phyloP scores from a whole-genome alignment of 2,888 invertebrate genomes.

The Spilosoma lubricipeda region DNA sequence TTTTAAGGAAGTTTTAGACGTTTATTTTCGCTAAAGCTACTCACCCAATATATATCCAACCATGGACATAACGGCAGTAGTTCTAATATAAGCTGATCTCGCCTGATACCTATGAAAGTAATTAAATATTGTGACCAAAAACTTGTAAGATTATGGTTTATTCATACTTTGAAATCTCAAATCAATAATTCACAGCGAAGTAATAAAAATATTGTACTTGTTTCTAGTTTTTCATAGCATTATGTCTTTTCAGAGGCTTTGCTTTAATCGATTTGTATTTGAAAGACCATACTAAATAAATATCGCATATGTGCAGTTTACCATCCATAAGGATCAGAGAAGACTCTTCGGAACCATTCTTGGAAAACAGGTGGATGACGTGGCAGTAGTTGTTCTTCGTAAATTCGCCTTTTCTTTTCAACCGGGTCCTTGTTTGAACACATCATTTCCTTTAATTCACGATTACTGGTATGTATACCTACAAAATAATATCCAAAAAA shows the following conservation, averaged over 20 bases:
- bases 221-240: too few species aligned
- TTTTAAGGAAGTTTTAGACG: not conserved
- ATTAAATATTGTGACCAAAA: not conserved
- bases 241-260: too few species aligned
- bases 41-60: conserved; percentile 94
- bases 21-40: conserved; percentile 12
- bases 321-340: conserved; percentile 96
- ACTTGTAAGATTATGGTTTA: too few species aligned
- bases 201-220: too few species aligned
- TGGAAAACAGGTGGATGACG: conserved; percentile 94
- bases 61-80: conserved; percentile 99
- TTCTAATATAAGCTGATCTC: conserved; percentile 94
- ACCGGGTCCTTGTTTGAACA: conserved; percentile 87
- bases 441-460: conserved; percentile 88
- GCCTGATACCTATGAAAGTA: conserved; percentile 92
- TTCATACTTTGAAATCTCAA: too few species aligned
- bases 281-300: not conserved
- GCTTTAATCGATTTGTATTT: not conserved
- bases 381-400: conserved; percentile 88
- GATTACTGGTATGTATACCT: conserved; percentile 85
- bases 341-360: conserved; percentile 96
- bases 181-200: too few species aligned
- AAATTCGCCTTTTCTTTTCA: conserved; percentile 89
- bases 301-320: conserved; percentile 59
- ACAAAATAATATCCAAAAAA: conserved; percentile 4